A percentile compares a stretch with the other conserved stretches of the same genome.
Evolutionary conservation across 2,888 invertebrate species (phyloP).

Genomic region (Morpho helenor): DNA sequence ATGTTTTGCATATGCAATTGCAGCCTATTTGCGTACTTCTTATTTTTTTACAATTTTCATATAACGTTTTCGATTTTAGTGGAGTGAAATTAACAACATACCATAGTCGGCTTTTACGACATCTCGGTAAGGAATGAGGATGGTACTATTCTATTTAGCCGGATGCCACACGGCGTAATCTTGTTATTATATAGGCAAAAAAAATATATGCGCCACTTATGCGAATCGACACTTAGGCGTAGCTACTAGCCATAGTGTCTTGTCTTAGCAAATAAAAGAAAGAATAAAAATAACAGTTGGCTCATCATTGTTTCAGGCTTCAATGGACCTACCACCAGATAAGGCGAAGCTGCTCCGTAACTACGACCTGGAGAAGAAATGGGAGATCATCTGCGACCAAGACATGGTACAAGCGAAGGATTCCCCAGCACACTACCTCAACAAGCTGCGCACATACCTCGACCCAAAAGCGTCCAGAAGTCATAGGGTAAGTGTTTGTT

Average conservation of each 20-base stretch:
- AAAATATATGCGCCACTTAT: too few relatives aligned
- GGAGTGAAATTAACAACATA: too few relatives aligned
- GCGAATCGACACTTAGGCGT: too few relatives aligned
- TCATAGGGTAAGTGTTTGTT: conserved; percentile 95
- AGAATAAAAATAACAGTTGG: background rate
- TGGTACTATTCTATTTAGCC: too few relatives aligned
- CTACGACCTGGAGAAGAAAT: conserved; percentile 99
- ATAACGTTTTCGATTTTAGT: too few relatives aligned
- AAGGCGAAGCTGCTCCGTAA: conserved; percentile 97
- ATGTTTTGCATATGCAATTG: conserved; percentile 3
- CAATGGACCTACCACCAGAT: conserved; percentile 99
- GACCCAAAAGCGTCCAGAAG: conserved; percentile 98
- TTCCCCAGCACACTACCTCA: conserved; percentile 97
- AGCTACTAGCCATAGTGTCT: too few relatives aligned
- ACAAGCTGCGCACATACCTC: conserved; percentile 95
- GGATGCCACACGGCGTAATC: too few relatives aligned
- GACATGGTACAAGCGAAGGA: conserved; percentile 99
- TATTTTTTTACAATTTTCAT: too few relatives aligned
- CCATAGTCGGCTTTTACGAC: too few relatives aligned
- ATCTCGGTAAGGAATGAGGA: too few relatives aligned
- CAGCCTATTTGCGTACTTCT: background rate
- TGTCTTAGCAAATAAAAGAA: too few relatives aligned
- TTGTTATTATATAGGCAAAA: too few relatives aligned
- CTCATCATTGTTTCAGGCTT: conserved; percentile 85
- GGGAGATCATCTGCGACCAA: conserved; percentile 99